Percentiles rank a stretch among this genome's conserved stretches.
Conservation (phyloP, 2,888 invertebrate species). For the Cyclophora punctaria region DNA sequence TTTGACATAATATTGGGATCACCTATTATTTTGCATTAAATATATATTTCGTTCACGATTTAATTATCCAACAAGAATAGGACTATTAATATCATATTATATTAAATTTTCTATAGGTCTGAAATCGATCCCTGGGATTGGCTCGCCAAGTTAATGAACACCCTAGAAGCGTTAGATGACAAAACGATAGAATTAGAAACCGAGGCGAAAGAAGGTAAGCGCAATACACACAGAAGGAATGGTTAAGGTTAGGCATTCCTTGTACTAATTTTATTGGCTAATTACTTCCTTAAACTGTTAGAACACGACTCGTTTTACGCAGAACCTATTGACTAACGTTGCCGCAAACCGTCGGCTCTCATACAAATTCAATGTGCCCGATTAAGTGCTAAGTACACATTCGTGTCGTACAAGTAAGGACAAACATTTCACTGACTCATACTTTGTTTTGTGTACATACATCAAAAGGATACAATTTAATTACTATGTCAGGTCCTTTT, state of each 20-base stretch:
- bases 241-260: background rate
- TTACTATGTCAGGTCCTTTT: too few species aligned
- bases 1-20: background rate
- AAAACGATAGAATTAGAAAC: constrained; percentile 70
- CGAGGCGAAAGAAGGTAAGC: constrained; percentile 68
- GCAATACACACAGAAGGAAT: too few species aligned
- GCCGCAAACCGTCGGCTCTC: constrained; percentile 18
- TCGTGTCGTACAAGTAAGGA: constrained; percentile 10
- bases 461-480: too few species aligned
- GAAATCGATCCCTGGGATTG: constrained; percentile 86
- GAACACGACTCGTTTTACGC: constrained; percentile 14
- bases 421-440: constrained; percentile 1
- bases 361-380: constrained; percentile 19
- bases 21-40: constrained; percentile 8
- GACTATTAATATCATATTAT: too few species aligned
- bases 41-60: constrained; percentile 24
- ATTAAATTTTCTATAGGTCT: constrained; percentile 52
- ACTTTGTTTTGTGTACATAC: background rate
- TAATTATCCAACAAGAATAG: too few species aligned
- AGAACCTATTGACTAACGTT: constrained; percentile 20
- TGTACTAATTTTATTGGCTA: constrained; percentile 9
- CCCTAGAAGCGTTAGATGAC: constrained; percentile 80
- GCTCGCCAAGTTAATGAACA: constrained; percentile 85
- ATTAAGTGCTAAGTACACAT: constrained; percentile 13
- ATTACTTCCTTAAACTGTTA: constrained; percentile 16